These are phyloP conservation scores for Incurvaria masculella DNA, from an alignment of 2,888 invertebrate genomes.

Conservation along the genomic window DNA sequence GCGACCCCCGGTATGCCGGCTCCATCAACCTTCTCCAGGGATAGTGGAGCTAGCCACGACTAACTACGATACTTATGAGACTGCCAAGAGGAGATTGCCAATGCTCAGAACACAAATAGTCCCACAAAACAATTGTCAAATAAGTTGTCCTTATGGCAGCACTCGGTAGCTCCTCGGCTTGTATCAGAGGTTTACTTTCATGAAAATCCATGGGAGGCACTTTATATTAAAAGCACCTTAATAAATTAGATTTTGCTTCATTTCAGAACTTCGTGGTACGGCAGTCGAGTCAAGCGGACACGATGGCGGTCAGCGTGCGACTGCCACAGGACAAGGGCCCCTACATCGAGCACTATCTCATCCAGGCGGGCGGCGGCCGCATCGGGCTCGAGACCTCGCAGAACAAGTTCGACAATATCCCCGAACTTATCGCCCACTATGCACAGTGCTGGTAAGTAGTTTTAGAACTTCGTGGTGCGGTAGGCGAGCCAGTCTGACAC, in stretches of 20 bases:
- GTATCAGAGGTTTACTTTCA: too few relatives aligned
- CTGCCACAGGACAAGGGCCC: conserved; percentile 83
- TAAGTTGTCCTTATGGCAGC: too few relatives aligned
- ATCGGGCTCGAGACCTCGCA: conserved; percentile 91
- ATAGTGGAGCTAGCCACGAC: too few relatives aligned
- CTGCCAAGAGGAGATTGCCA: too few relatives aligned
- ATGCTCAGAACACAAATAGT: too few relatives aligned
- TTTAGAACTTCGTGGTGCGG: conserved; percentile 91
- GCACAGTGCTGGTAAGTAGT: conserved; percentile 81
- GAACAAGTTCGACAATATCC: conserved; percentile 90
- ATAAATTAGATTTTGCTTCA: conserved; percentile 8
- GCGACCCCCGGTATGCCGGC: too few relatives aligned
- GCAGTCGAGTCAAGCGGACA: conserved; percentile 89
- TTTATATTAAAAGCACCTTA: too few relatives aligned
- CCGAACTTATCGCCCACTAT: conserved; percentile 90
- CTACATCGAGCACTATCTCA: conserved; percentile 94
- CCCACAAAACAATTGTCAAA: too few relatives aligned
- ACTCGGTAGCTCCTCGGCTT: too few relatives aligned
- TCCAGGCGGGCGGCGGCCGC: conserved; percentile 78
- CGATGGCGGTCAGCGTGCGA: conserved; percentile 93
- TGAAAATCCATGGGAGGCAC: too few relatives aligned
- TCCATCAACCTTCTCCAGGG: conserved; percentile 92
- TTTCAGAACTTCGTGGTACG: conserved; percentile 91
- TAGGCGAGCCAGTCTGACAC: conserved; percentile 92
- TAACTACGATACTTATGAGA: too few relatives aligned